phyloP scores from a whole-genome alignment of 2,113 vertebrate genomes.

The Chascanopsetta lugubris region DNA sequence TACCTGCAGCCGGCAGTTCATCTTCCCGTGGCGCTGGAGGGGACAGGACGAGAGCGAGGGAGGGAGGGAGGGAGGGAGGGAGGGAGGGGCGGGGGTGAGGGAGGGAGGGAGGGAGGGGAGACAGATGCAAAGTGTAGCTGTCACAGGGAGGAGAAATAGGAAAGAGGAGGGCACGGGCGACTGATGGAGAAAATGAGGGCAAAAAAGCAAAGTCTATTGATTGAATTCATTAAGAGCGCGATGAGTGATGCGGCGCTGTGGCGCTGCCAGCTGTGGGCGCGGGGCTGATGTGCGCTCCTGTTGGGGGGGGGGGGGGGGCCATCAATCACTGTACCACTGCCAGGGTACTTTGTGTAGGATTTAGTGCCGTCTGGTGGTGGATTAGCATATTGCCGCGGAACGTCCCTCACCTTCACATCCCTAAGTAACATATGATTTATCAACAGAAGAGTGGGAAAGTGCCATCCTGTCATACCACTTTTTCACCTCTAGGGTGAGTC shows the following conservation, averaged over 20 bases:
- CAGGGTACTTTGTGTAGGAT: too few relatives aligned
- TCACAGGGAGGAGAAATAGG: slow-evolving; percentile 2
- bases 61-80: too few relatives aligned
- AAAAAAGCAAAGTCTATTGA: slow-evolving; percentile 56
- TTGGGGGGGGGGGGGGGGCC: neutral
- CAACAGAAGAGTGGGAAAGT: too few relatives aligned
- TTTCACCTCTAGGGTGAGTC: too few relatives aligned
- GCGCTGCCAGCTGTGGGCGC: slow-evolving; percentile 28
- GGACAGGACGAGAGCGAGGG: too few relatives aligned
- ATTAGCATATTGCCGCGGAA: too few relatives aligned
- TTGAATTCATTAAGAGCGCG: slow-evolving; percentile 56
- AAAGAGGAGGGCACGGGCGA: slow-evolving; percentile 16
- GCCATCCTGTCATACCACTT: too few relatives aligned
- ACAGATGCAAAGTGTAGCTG: slow-evolving; percentile 24
- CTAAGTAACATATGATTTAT: too few relatives aligned
- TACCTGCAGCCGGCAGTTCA: slow-evolving; percentile 47
- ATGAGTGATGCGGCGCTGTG: slow-evolving; percentile 47
- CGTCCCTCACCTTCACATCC: too few relatives aligned
- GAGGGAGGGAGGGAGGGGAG: slow-evolving; percentile 12
- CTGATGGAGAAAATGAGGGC: slow-evolving; percentile 39
- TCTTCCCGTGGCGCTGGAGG: slow-evolving; percentile 40
- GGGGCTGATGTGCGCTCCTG: slow-evolving; percentile 27
- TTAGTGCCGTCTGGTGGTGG: too few relatives aligned
- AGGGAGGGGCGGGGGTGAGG: too few relatives aligned
- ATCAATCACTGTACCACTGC: slow-evolving; percentile 6